Percentiles rank a stretch among this genome's conserved stretches.
These are phyloP conservation scores for Drosophila subpulchrella DNA, from an alignment of 1,140 invertebrate species.

Conservation along the genomic window DNA sequence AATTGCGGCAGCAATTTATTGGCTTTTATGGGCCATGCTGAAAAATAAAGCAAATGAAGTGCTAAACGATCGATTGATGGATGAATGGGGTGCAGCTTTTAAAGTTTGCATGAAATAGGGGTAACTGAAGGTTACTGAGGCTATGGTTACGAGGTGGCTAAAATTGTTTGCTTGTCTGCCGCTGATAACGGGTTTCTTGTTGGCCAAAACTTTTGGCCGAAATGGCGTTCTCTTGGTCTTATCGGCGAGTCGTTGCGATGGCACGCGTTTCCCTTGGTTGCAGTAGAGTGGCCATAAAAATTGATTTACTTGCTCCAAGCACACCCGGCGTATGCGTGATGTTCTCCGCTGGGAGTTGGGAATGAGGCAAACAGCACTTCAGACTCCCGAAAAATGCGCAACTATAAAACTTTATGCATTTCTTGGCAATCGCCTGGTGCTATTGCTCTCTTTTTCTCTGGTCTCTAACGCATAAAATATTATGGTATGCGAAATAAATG, in stretches of 20 bases:
- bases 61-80: constrained; percentile 9
- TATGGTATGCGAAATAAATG: constrained; percentile 68
- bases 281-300: constrained; percentile 62
- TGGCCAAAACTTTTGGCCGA: constrained; percentile 17
- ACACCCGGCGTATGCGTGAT: constrained; percentile 76
- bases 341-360: constrained; percentile 12
- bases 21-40: constrained; percentile 17
- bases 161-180: constrained; percentile 4
- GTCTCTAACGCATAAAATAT: constrained; percentile 72
- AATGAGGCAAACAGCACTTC: neutral
- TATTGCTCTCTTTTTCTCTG: constrained; percentile 13
- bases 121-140: neutral
- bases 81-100: constrained; percentile 24
- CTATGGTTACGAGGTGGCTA: neutral
- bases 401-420: constrained; percentile 79
- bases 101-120: too few relatives aligned
- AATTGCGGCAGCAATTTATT: constrained; percentile 57
- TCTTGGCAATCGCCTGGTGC: constrained; percentile 45
- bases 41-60: constrained; percentile 6
- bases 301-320: constrained; percentile 61
- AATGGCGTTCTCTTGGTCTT: constrained; percentile 13
- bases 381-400: constrained; percentile 42
- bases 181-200: constrained; percentile 35
- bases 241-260: constrained; percentile 38
- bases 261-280: constrained; percentile 34